These are phyloP conservation scores for Cosmia pyralina DNA, from an alignment of 2,888 invertebrate species.

Conservation along the genomic window DNA sequence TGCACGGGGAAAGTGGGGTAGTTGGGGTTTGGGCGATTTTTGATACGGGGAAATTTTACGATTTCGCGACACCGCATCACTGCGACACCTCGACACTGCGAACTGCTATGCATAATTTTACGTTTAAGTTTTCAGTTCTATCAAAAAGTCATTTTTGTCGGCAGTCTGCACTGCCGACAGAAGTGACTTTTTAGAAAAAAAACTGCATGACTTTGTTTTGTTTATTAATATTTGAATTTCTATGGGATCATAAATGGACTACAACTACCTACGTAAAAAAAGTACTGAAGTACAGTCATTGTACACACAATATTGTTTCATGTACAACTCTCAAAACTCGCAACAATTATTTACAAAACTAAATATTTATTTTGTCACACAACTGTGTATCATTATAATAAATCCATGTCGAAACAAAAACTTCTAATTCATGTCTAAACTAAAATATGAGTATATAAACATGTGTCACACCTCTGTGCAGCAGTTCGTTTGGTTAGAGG, in stretches of 20 bases:
- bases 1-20: slow-evolving; percentile 10
- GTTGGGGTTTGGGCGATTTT: too few species aligned
- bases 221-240: not conserved
- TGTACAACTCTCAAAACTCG: not conserved
- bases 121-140: too few species aligned
- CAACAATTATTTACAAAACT: not conserved
- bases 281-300: not conserved
- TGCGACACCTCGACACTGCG: too few species aligned
- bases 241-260: not conserved
- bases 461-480: slow-evolving; percentile 29
- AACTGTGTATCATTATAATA: slow-evolving; percentile 14
- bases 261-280: too few species aligned
- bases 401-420: slow-evolving; percentile 17
- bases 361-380: not conserved
- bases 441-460: slow-evolving; percentile 44
- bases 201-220: not conserved
- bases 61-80: too few species aligned
- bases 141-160: too few species aligned
- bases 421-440: slow-evolving; percentile 34
- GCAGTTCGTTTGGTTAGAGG: slow-evolving; percentile 58
- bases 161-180: too few species aligned
- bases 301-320: not conserved
- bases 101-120: too few species aligned
- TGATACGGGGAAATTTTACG: too few species aligned
- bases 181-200: too few species aligned